phyloP scores from a whole-genome alignment of 1,140 invertebrate genomes.

The Panonychus citri region DNA sequence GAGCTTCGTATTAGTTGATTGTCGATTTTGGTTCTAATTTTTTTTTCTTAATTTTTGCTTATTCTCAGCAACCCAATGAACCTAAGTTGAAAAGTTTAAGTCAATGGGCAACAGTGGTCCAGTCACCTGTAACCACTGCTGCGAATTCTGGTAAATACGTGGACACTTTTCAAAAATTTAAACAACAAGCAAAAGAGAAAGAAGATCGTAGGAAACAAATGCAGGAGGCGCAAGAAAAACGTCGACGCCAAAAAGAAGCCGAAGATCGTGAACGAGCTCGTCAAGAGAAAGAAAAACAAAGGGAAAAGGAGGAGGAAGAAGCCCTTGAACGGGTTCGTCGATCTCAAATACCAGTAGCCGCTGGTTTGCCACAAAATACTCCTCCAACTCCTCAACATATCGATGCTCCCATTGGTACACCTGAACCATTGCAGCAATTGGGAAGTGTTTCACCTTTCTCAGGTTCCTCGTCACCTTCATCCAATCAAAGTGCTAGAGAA shows the following conservation, averaged over 20 bases:
- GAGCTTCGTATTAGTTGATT: too few relatives aligned
- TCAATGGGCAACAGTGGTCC: constrained; percentile 37
- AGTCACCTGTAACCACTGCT: background rate
- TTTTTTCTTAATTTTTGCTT: background rate
- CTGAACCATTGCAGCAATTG: background rate
- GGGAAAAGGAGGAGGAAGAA: constrained; percentile 38
- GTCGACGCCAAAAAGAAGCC: constrained; percentile 52
- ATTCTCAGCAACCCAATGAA: constrained; percentile 8
- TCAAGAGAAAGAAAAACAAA: constrained; percentile 48
- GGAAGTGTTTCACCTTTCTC: constrained; percentile 8
- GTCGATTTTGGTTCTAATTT: background rate
- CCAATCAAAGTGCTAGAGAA: constrained; percentile 27
- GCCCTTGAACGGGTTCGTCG: constrained; percentile 40
- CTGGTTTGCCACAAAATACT: constrained; percentile 5
- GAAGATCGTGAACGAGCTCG: constrained; percentile 51
- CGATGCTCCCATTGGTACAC: constrained; percentile 1
- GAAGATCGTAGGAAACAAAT: constrained; percentile 58
- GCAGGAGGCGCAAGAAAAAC: constrained; percentile 51
- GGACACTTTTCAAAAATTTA: constrained; percentile 56
- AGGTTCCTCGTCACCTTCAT: constrained; percentile 9
- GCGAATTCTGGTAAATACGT: background rate
- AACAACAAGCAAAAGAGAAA: constrained; percentile 84
- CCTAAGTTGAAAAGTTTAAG: constrained; percentile 48
- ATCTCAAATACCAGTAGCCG: constrained; percentile 9
- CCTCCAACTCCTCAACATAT: constrained; percentile 11